phyloP scores from a whole-genome alignment of 64 coral and sea anemone species.

The Stichodactyla helianthus region DNA sequence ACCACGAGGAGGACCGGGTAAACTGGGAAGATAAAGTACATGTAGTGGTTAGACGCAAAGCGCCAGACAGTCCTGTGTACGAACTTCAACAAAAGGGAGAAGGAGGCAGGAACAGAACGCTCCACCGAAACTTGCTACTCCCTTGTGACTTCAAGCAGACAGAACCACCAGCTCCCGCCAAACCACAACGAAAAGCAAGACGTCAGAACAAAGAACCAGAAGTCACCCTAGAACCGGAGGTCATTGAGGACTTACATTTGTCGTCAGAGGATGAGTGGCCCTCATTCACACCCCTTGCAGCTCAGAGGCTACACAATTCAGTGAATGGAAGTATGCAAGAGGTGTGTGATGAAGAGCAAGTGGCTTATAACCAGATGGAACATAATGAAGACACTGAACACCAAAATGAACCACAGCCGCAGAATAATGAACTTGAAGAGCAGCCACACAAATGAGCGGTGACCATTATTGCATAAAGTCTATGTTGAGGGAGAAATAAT shows the following conservation, averaged over 20 bases:
- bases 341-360: neutral
- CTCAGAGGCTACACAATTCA: conserved; percentile 9
- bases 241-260: conserved; percentile 8
- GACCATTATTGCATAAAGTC: no score
- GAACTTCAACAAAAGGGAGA: conserved; percentile 40
- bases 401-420: neutral
- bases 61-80: neutral
- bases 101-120: conserved; percentile 31
- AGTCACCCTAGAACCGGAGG: conserved; percentile 2
- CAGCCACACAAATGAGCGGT: neutral
- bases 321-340: conserved; percentile 1
- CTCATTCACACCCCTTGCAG: neutral
- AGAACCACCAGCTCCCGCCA: neutral
- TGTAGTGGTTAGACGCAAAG: conserved; percentile 44
- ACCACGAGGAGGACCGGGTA: neutral
- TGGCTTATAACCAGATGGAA: neutral
- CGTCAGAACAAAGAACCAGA: conserved; percentile 24
- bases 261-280: conserved; percentile 20
- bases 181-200: conserved; percentile 7
- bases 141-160: conserved; percentile 24
- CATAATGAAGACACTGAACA: conserved; percentile 1
- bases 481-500: no score
- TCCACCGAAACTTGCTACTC: conserved; percentile 49
- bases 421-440: neutral
- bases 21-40: conserved; percentile 41